These are phyloP conservation scores for Meda fulgida DNA, from an alignment of 2,797 vertebrate genomes.

Conservation along the genomic window DNA sequence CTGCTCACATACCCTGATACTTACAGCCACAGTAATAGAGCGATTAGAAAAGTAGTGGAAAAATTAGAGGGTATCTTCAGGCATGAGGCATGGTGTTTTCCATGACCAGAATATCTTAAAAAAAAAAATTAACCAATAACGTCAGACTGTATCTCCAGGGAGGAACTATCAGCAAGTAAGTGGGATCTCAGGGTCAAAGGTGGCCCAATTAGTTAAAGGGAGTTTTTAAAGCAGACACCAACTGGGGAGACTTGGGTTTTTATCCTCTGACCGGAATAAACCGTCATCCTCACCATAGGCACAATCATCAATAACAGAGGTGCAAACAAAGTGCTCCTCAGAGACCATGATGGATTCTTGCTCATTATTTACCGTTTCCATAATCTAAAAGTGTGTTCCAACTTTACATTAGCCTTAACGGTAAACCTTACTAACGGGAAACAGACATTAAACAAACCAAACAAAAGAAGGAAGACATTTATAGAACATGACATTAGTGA, in stretches of 20 bases:
- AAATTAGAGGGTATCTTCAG: background rate
- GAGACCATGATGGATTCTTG: conserved; percentile 34
- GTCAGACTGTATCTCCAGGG: conserved; percentile 5
- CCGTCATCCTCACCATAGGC: background rate
- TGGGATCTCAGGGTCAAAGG: conserved; percentile 4
- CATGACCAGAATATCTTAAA: conserved; percentile 32
- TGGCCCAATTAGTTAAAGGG: conserved; percentile 44
- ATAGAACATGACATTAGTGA: background rate
- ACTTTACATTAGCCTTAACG: conserved; percentile 10
- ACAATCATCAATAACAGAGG: conserved; percentile 34
- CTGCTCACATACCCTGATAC: background rate
- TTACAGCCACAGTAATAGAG: background rate
- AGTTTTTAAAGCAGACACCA: conserved; percentile 35
- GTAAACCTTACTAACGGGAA: background rate
- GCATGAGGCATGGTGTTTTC: background rate
- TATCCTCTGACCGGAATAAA: conserved; percentile 21
- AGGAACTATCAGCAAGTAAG: conserved; percentile 19
- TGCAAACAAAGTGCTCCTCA: conserved; percentile 23
- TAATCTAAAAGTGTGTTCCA: conserved; percentile 13
- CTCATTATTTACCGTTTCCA: conserved; percentile 31
- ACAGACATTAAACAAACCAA: conserved; percentile 1
- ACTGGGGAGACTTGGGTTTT: conserved; percentile 20
- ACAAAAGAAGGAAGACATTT: background rate
- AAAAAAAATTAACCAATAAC: conserved; percentile 24
- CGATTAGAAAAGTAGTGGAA: background rate